These are phyloP conservation scores for Proisotoma minuta DNA, from an alignment of 2,888 invertebrate species.

Conservation along the genomic window DNA sequence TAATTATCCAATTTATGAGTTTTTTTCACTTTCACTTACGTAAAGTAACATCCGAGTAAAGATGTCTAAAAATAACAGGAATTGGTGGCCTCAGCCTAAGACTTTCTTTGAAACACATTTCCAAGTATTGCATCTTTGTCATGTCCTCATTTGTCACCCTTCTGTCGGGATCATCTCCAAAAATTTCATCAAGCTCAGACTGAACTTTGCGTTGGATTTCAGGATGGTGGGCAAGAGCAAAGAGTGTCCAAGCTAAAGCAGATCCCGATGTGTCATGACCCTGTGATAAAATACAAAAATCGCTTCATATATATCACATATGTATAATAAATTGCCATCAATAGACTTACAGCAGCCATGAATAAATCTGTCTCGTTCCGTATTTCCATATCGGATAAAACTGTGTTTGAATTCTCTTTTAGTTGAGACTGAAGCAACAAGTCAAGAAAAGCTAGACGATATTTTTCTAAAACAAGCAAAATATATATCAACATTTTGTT, in stretches of 20 bases:
- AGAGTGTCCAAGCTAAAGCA: constrained; percentile 32
- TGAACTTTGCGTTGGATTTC: constrained; percentile 51
- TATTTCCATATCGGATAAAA: constrained; percentile 3
- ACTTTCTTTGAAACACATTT: constrained; percentile 52
- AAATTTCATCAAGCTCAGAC: constrained; percentile 52
- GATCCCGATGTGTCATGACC: constrained; percentile 34
- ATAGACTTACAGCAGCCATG: constrained; percentile 7
- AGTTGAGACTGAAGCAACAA: constrained; percentile 1
- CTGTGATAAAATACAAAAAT: constrained; percentile 7
- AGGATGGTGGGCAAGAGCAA: constrained; percentile 25
- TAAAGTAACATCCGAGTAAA: constrained; percentile 48
- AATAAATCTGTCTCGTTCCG: constrained; percentile 11
- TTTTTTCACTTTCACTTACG: constrained; percentile 27
- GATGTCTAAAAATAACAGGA: constrained; percentile 49
- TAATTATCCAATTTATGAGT: too few species aligned
- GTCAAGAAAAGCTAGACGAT: constrained; percentile 8
- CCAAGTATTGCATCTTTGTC: constrained; percentile 50
- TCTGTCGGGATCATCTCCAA: constrained; percentile 15
- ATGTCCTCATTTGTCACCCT: constrained; percentile 49
- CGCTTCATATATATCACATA: background rate
- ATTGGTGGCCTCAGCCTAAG: constrained; percentile 51
- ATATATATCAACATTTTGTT: background rate
- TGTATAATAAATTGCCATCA: too few species aligned
- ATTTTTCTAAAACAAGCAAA: background rate
- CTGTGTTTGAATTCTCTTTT: background rate